A percentile compares a stretch with the other conserved stretches of the same genome.
These are phyloP conservation scores for Oceanodroma tethys DNA, from an alignment of 2,113 vertebrate genomes.

Conservation along the genomic window DNA sequence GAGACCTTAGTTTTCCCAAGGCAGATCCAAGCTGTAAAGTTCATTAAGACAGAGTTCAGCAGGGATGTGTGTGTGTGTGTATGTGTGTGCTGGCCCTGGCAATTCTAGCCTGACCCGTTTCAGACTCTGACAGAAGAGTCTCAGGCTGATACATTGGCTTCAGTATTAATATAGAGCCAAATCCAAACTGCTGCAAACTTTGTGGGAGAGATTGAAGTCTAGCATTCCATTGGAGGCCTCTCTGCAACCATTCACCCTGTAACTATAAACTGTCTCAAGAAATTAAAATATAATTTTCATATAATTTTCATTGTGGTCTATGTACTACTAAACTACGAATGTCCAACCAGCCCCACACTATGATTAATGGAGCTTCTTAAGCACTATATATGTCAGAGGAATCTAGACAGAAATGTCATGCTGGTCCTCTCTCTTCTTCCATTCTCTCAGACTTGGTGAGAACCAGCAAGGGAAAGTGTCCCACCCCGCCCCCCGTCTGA, in stretches of 20 bases:
- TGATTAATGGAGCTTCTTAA: not conserved
- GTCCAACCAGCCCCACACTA: not conserved
- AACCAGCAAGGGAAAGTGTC: not conserved
- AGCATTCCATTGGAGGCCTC: not conserved
- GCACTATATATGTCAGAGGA: not conserved
- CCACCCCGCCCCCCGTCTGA: not conserved
- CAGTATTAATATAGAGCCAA: not conserved
- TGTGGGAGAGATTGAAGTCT: not conserved
- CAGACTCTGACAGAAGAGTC: not conserved
- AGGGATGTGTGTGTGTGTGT: too few species aligned
- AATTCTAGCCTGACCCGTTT: not conserved
- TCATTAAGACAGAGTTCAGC: not conserved
- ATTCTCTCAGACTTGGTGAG: not conserved
- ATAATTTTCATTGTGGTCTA: not conserved
- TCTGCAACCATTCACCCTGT: not conserved
- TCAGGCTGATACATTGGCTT: not conserved
- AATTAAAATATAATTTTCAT: not conserved
- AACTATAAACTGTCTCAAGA: not conserved
- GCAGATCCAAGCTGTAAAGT: not conserved
- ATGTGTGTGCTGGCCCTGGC: not conserved
- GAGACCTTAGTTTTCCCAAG: not conserved
- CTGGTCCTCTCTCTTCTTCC: not conserved
- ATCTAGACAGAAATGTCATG: not conserved
- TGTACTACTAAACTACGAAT: not conserved
- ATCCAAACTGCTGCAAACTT: not conserved